Evolutionary conservation across 2,113 vertebrate genomes (phyloP), one percentile per base, ranked within the genome.

Genomic region (Spizaetus ornatus): DNA sequence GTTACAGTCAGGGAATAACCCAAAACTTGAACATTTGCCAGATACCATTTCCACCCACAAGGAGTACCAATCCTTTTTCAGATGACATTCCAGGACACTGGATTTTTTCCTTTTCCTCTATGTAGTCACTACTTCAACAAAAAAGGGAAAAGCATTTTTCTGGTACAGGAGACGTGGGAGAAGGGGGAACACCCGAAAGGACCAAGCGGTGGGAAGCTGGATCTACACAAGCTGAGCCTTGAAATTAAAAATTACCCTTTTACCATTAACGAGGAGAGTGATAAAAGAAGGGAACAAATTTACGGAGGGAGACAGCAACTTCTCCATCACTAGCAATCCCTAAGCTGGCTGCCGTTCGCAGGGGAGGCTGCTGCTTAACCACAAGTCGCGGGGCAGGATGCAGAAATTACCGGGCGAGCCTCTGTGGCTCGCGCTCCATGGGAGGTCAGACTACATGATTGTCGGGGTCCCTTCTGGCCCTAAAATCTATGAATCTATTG

Each of bases 401-500:
- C 40, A 70, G 47, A 95, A 95, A 91, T 88, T 27, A 66, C 55
- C 8, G 7, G 36, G 73, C 5, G 10, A 84, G 62, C 22, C 78
- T 90, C 82, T 50, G 10, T 2, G 42, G 88, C 65, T 88, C 8
- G 2, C 6, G 5, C 88, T 93, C 93, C 3, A 0, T 29, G 55
- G 78, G 94, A 95, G 91, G 89, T 93, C 93, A 73, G 84, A 2
- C 91, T 78, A 40, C 69, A 21, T 7, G 18, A 82, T 73, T n/a
- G 0, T 31, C 11, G 1, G 82, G 94, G 97, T 95, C 95, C 97
- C 97, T 97, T 97, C 96, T 97, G 97, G 97, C 93, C 93, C 89
- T 62, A 69, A 96, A 97, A 96, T 93, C 95, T 85, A 77, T 95
- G 95, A 97, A 97, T 97, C 94, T 94, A 96, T 96, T 97, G 97